Conservation (phyloP, 2,113 vertebrate genomes). For the Melanerpes formicivorus region DNA sequence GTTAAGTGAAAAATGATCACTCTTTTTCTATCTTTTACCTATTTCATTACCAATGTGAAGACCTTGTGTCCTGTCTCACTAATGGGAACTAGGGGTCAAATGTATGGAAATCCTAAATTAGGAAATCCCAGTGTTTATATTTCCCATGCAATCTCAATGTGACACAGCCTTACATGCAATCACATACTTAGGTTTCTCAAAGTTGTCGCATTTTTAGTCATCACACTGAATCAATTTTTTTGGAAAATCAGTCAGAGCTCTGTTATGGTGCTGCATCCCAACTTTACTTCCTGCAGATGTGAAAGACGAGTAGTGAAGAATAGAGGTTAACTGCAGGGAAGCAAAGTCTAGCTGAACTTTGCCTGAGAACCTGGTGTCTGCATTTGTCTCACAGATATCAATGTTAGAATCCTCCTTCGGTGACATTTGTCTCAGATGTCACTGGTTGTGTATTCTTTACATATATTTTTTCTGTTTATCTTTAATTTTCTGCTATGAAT, state of each 20-base stretch:
- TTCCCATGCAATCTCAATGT: neutral
- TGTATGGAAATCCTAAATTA: neutral
- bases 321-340: neutral
- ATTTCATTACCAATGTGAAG: neutral
- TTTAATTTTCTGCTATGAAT: neutral
- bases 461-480: neutral
- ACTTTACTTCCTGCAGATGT: neutral
- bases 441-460: neutral
- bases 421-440: neutral
- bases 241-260: neutral
- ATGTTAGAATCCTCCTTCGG: neutral
- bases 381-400: neutral
- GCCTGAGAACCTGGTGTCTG: neutral
- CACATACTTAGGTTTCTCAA: neutral
- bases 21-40: neutral
- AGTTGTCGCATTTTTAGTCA: neutral
- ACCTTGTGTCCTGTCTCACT: neutral
- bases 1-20: neutral
- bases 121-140: neutral
- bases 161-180: neutral
- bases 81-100: neutral
- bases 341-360: neutral
- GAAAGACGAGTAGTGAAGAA: neutral
- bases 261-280: neutral
- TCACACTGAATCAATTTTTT: neutral